Evolutionary conservation across 1,140 invertebrate genomes (phyloP).

Genomic region (Drosophila virilis): DNA sequence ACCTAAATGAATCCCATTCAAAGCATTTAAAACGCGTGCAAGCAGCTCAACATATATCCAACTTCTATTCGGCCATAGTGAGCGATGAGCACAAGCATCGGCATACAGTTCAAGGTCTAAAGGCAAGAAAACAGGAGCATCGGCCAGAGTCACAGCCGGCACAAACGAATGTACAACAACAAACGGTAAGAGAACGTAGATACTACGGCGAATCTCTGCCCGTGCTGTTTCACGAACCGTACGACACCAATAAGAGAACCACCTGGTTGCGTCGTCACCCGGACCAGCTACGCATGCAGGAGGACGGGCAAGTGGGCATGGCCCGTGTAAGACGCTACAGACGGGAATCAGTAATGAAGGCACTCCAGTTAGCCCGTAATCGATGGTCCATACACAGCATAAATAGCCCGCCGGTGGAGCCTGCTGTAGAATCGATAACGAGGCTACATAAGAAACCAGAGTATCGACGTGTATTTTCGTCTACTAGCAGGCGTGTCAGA

Average conservation of each 20-base stretch:
- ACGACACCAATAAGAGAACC: not conserved
- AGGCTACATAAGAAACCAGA: not conserved
- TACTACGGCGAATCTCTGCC: slow-evolving; percentile 16
- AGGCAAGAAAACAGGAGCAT: not conserved
- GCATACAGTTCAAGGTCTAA: not conserved
- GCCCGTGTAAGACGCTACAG: slow-evolving; percentile 3
- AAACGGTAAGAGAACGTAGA: not conserved
- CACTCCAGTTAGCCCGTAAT: not conserved
- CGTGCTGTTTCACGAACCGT: slow-evolving; percentile 35
- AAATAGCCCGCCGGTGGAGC: not conserved
- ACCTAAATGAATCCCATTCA: not conserved
- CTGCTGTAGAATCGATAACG: not conserved
- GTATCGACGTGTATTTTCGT: slow-evolving; percentile 4
- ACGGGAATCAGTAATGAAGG: not conserved
- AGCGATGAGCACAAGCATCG: not conserved
- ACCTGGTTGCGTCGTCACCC: slow-evolving; percentile 40
- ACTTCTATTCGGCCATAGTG: not conserved
- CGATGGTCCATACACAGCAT: slow-evolving; percentile 11
- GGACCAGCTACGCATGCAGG: not conserved
- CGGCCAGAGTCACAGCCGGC: no score
- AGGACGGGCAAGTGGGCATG: not conserved
- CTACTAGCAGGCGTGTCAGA: not conserved
- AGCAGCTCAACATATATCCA: not conserved
- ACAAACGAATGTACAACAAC: not conserved
- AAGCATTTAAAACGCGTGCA: not conserved